Conservation (phyloP, 2,797 vertebrate species). For the Phrynocephalus forsythii region DNA sequence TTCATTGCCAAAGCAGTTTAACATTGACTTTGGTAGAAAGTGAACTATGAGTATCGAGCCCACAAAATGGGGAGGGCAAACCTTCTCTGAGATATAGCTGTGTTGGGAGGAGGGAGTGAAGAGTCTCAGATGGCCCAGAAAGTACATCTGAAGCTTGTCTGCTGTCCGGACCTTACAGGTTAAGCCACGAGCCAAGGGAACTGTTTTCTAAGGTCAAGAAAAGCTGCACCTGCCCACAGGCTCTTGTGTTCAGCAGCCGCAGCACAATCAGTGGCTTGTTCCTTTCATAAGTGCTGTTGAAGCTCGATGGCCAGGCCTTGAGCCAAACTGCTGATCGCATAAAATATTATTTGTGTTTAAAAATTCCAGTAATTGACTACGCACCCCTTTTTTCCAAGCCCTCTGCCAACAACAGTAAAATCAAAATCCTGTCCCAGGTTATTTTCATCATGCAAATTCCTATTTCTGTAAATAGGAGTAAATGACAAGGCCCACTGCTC, state of each 20-base stretch:
- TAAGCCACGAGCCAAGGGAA: conserved; percentile 58
- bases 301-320: conserved; percentile 78
- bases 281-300: conserved; percentile 76
- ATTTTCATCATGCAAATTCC: conserved; percentile 86
- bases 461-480: conserved; percentile 81
- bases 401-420: conserved; percentile 85
- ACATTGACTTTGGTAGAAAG: conserved; percentile 21
- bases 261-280: conserved; percentile 82
- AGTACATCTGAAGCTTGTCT: conserved; percentile 20
- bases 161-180: conserved; percentile 61
- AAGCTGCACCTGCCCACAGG: conserved; percentile 75
- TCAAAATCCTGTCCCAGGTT: conserved; percentile 79
- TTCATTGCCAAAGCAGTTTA: conserved; percentile 29
- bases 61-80: background rate
- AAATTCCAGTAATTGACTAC: conserved; percentile 88
- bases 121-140: background rate
- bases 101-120: background rate
- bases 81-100: background rate
- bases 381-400: conserved; percentile 83
- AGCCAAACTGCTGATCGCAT: conserved; percentile 84
- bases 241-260: conserved; percentile 63
- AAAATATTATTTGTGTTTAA: conserved; percentile 90
- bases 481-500: conserved; percentile 43
- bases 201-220: conserved; percentile 72
- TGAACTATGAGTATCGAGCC: conserved; percentile 4